Percentiles rank a stretch among this genome's conserved stretches.
Evolutionary conservation across 1,140 invertebrate species (phyloP).

Genomic region (Augochlora pura): DNA sequence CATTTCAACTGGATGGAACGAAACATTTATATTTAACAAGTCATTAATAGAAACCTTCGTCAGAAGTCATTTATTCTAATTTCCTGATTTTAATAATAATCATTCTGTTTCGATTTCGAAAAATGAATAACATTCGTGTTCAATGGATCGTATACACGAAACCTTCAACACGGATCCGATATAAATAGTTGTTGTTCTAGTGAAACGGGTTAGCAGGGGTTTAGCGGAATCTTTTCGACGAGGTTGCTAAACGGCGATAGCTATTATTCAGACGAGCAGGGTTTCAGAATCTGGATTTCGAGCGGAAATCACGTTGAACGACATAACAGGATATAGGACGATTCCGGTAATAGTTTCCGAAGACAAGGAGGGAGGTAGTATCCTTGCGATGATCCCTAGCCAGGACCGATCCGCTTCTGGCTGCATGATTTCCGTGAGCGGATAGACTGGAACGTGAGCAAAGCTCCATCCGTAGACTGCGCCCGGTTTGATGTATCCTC

Average conservation of each 20-base stretch:
- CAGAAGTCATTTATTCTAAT: too few species aligned
- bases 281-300: background rate
- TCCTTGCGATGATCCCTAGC: constrained; percentile 10
- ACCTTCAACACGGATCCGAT: too few species aligned
- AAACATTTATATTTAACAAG: too few species aligned
- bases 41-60: too few species aligned
- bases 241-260: background rate
- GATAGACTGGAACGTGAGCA: constrained; percentile 25
- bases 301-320: constrained; percentile 38
- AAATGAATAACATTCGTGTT: too few species aligned
- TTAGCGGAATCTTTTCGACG: background rate
- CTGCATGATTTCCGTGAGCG: constrained; percentile 32
- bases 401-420: constrained; percentile 29
- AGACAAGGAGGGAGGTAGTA: constrained; percentile 19
- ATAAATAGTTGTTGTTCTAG: too few species aligned
- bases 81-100: too few species aligned
- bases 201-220: background rate
- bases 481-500: constrained; percentile 11
- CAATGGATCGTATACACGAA: too few species aligned
- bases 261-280: constrained; percentile 6
- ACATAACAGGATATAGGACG: constrained; percentile 34
- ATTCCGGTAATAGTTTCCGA: constrained; percentile 14
- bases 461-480: constrained; percentile 17
- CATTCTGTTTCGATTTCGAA: too few species aligned
- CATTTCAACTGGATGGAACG: too few species aligned